Evolutionary conservation across 2,888 invertebrate species (phyloP).

Genomic region (Platerodrilus igneus): DNA sequence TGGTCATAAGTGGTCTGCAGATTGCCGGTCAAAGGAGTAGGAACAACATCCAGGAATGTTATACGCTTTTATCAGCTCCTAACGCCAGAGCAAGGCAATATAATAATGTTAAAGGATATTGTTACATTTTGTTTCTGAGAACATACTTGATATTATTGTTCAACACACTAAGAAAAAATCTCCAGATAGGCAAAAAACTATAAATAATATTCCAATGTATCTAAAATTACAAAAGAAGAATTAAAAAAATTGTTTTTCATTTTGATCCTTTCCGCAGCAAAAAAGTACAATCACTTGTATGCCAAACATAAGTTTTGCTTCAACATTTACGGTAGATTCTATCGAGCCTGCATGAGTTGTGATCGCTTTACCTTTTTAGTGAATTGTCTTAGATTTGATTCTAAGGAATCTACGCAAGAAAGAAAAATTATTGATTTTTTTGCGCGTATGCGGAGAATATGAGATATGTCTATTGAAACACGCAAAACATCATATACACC

Average conservation of each 20-base stretch:
- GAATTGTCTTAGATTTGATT: slow-evolving; percentile 30
- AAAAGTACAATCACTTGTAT: slow-evolving; percentile 12
- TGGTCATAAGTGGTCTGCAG: no score
- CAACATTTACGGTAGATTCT: slow-evolving; percentile 10
- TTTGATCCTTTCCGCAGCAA: no score
- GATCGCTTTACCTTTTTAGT: slow-evolving; percentile 27
- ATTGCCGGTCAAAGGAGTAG: no score
- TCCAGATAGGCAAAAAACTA: no score
- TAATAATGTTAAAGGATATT: no score
- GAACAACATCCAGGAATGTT: no score
- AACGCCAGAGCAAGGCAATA: no score
- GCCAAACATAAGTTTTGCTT: slow-evolving; percentile 11
- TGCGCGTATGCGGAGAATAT: slow-evolving; percentile 24
- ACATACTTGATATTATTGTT: no score
- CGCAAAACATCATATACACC: slow-evolving; percentile 26
- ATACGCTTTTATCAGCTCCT: no score
- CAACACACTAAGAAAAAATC: no score
- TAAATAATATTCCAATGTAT: slow-evolving; percentile 12
- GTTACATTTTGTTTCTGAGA: no score
- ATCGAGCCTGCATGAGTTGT: slow-evolving; percentile 24
- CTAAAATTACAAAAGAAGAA: slow-evolving; percentile 8
- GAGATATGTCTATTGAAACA: slow-evolving; percentile 23
- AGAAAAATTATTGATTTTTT: slow-evolving; percentile 26
- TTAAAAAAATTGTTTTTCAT: slow-evolving; percentile 8
- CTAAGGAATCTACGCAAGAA: slow-evolving; percentile 25